Conservation (phyloP, 53 echinoderm and acorn worm genomes). For the Antedon mediterranea region DNA sequence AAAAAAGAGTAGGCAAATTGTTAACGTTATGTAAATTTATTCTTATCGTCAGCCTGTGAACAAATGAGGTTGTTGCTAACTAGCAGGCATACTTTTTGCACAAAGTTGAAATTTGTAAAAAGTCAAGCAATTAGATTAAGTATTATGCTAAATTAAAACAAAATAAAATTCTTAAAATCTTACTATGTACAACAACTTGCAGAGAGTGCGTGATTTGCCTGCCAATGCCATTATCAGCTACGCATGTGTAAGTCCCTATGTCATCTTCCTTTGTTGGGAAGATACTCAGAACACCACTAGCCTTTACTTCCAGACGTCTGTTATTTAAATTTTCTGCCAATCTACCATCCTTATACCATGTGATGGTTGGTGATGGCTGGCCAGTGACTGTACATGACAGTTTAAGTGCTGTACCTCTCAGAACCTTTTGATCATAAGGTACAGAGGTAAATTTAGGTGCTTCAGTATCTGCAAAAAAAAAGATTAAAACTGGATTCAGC, state of each 20-base stretch:
- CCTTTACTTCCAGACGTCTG: slow-evolving; percentile 18
- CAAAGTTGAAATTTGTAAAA: too few relatives aligned
- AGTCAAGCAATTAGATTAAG: not conserved
- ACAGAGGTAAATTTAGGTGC: slow-evolving; percentile 19
- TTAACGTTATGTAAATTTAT: too few relatives aligned
- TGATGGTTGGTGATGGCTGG: slow-evolving; percentile 40
- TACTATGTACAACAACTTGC: slow-evolving; percentile 16
- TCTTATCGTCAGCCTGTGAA: too few relatives aligned
- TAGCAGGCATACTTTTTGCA: too few relatives aligned
- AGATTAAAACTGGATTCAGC: not conserved
- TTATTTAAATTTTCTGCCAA: slow-evolving; percentile 6
- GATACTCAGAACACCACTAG: slow-evolving; percentile 34
- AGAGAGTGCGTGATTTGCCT: slow-evolving; percentile 14
- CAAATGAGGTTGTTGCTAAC: too few relatives aligned
- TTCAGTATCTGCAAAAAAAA: slow-evolving; percentile 6
- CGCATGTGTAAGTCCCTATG: slow-evolving; percentile 34
- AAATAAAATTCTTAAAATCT: not conserved
- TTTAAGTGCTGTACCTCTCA: slow-evolving; percentile 29
- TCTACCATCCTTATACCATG: slow-evolving; percentile 23
- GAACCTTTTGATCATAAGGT: slow-evolving; percentile 11
- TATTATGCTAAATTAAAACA: not conserved
- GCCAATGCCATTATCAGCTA: slow-evolving; percentile 45
- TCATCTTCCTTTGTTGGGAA: slow-evolving; percentile 17
- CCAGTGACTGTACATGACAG: slow-evolving; percentile 49
- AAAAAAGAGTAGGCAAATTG: too few relatives aligned